Conservation (phyloP, 2,888 invertebrate species). For the Andrena camellia region DNA sequence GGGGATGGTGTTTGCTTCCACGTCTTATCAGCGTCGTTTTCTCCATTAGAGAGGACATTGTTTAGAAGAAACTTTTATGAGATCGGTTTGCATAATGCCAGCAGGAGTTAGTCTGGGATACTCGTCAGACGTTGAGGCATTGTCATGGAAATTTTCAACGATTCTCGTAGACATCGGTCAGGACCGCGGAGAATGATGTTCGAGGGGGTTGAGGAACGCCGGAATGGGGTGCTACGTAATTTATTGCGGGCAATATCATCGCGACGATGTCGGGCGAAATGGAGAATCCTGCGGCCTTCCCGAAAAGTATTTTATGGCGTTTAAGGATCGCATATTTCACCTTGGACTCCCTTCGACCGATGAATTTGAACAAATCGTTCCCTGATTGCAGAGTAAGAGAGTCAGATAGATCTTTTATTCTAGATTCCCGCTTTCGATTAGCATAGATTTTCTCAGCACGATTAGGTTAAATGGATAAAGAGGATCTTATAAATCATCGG, state of each 20-base stretch:
- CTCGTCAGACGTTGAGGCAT: constrained; percentile 37
- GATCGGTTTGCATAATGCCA: constrained; percentile 24
- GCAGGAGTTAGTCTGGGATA: constrained; percentile 10
- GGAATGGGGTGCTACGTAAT: constrained; percentile 51
- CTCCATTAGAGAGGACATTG: background rate
- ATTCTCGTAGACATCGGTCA: constrained; percentile 38
- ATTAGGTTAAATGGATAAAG: background rate
- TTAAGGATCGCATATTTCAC: constrained; percentile 33
- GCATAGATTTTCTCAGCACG: constrained; percentile 21
- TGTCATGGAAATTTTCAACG: constrained; percentile 65
- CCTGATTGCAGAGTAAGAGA: constrained; percentile 1
- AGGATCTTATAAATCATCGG: constrained; percentile 39
- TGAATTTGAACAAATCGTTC: constrained; percentile 22
- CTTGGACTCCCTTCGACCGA: background rate
- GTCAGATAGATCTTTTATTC: background rate
- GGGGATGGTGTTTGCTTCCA: background rate
- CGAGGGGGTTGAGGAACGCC: constrained; percentile 1
- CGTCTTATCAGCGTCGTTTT: background rate
- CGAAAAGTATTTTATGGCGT: constrained; percentile 55
- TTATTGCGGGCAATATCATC: constrained; percentile 70
- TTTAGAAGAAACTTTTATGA: constrained; percentile 30
- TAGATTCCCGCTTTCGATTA: constrained; percentile 10
- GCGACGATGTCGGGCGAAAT: constrained; percentile 35
- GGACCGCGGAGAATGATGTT: constrained; percentile 47
- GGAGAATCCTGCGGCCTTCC: constrained; percentile 35